Percentiles rank a stretch among this genome's conserved stretches.
phyloP scores from a whole-genome alignment of 2,888 invertebrate genomes.

The Halictus ligatus region DNA sequence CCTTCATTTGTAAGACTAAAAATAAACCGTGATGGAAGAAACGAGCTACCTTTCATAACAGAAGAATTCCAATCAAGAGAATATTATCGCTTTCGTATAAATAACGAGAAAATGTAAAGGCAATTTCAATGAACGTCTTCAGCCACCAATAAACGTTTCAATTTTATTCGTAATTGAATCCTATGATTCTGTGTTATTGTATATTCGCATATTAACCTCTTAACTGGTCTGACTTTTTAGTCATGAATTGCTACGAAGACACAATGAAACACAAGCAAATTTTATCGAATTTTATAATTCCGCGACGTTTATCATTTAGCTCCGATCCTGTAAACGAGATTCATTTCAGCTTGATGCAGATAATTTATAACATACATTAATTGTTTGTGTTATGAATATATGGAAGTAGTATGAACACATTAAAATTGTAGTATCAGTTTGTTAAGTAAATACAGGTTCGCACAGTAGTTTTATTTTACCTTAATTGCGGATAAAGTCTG shows the following conservation, averaged over 20 bases:
- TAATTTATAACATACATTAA: too few species aligned
- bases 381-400: too few species aligned
- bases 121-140: neutral
- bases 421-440: too few species aligned
- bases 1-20: neutral
- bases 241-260: too few species aligned
- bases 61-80: constrained; percentile 1
- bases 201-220: too few species aligned
- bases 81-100: neutral
- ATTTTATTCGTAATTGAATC: neutral
- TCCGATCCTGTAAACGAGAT: too few species aligned
- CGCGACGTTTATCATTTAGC: too few species aligned
- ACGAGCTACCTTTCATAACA: neutral
- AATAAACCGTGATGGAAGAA: neutral
- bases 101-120: neutral
- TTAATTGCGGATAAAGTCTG: neutral
- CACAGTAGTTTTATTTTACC: neutral
- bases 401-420: too few species aligned
- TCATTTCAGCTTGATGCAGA: too few species aligned
- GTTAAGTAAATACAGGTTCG: too few species aligned
- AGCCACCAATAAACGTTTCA: neutral
- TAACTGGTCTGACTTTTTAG: too few species aligned
- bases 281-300: neutral
- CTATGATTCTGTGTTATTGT: neutral
- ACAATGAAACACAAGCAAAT: neutral